These are phyloP conservation scores for Trachelus tabidus DNA, from an alignment of 2,888 invertebrate species.

Conservation along the genomic window DNA sequence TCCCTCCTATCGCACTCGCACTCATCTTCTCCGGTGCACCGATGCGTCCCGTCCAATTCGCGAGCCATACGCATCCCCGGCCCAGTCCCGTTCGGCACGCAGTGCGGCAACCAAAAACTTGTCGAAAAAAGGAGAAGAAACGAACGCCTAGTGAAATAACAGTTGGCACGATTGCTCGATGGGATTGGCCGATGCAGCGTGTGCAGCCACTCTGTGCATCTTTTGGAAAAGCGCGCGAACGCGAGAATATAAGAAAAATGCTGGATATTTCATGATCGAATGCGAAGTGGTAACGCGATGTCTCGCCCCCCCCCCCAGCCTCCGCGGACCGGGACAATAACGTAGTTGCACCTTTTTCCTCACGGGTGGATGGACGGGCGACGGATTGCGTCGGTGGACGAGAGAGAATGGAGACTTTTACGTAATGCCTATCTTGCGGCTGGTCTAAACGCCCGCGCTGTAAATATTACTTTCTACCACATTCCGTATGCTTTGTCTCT, in stretches of 20 bases:
- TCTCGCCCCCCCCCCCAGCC: too few relatives aligned
- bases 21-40: background rate
- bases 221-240: background rate
- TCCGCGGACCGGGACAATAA: background rate
- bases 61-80: background rate
- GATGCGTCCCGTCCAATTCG: background rate
- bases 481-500: background rate
- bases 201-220: background rate
- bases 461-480: conserved; percentile 3
- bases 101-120: background rate
- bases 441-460: background rate
- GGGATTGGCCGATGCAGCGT: background rate
- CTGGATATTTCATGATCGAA: background rate
- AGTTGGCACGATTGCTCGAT: background rate
- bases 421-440: background rate
- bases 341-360: background rate
- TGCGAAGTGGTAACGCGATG: background rate
- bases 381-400: background rate
- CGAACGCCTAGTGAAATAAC: background rate
- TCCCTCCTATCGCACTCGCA: too few relatives aligned
- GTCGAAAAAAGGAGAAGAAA: background rate
- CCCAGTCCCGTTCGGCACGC: background rate
- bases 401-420: background rate
- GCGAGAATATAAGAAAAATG: background rate
- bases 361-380: background rate